Conservation (phyloP, 2,113 vertebrate species). For the Illadopsis cleaveri region DNA sequence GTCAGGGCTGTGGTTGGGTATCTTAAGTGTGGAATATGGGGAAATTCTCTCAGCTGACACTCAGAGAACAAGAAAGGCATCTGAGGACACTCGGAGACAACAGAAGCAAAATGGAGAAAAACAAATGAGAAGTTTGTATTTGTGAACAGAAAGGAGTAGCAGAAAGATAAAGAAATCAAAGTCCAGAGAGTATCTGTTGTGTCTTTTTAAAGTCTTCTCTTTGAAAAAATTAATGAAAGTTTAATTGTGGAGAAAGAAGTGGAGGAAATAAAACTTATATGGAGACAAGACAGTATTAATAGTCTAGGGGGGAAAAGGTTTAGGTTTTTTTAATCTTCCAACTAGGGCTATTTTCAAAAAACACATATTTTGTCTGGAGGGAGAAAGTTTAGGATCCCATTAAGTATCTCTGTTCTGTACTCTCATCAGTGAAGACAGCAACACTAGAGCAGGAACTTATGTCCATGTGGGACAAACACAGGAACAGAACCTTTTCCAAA, state of each 20-base stretch:
- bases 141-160: neutral
- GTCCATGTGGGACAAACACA: neutral
- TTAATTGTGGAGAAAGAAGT: neutral
- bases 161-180: neutral
- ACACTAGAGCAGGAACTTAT: neutral
- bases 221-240: neutral
- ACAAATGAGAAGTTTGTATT: neutral
- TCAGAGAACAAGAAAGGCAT: neutral
- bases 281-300: neutral
- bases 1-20: neutral
- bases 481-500: neutral
- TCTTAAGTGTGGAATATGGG: neutral
- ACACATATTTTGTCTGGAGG: neutral
- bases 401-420: rapidly evolving
- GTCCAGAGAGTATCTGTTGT: neutral
- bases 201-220: neutral
- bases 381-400: neutral
- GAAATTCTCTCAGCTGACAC: neutral
- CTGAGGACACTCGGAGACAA: neutral
- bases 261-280: neutral
- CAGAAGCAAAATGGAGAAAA: neutral
- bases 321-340: neutral
- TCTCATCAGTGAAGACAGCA: neutral
- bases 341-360: neutral
- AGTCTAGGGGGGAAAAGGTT: neutral